phyloP scores from a whole-genome alignment of 30 jellyfish, hydroid and myxozoan genomes.

The Catostylus mosaicus region DNA sequence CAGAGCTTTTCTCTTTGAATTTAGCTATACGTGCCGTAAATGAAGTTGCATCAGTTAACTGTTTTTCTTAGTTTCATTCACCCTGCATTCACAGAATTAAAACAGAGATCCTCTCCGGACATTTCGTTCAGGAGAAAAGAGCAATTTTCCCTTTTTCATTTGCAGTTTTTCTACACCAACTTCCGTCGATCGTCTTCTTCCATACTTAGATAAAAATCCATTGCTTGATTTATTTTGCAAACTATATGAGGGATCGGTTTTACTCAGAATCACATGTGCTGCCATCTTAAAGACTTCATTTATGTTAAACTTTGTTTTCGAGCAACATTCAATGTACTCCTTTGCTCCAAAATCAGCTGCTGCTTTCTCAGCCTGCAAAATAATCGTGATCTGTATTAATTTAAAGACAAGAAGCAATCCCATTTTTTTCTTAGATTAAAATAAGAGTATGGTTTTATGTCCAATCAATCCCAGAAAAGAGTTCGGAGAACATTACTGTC shows the following conservation, averaged over 20 bases:
- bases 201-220: conserved; percentile 61
- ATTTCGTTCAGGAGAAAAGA: conserved; percentile 25
- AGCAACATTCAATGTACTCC: conserved; percentile 91
- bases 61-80: neutral
- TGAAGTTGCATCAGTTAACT: no score
- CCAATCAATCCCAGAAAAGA: no score
- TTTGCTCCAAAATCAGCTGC: conserved; percentile 80
- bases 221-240: conserved; percentile 40
- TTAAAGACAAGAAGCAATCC: neutral
- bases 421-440: no score
- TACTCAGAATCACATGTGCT: conserved; percentile 54
- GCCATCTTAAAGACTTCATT: conserved; percentile 76
- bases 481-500: no score
- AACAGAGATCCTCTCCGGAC: conserved; percentile 67
- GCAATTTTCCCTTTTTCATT: conserved; percentile 33
- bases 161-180: conserved; percentile 46
- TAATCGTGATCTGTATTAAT: neutral
- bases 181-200: conserved; percentile 77
- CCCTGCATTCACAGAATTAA: conserved; percentile 1
- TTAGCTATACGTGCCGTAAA: no score
- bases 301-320: conserved; percentile 75
- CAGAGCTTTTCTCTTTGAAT: no score
- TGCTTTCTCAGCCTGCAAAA: conserved; percentile 68
- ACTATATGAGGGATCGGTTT: conserved; percentile 47
- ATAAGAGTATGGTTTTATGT: no score